Conservation (phyloP, 2,797 vertebrate genomes). For the Gallinago stenura region DNA sequence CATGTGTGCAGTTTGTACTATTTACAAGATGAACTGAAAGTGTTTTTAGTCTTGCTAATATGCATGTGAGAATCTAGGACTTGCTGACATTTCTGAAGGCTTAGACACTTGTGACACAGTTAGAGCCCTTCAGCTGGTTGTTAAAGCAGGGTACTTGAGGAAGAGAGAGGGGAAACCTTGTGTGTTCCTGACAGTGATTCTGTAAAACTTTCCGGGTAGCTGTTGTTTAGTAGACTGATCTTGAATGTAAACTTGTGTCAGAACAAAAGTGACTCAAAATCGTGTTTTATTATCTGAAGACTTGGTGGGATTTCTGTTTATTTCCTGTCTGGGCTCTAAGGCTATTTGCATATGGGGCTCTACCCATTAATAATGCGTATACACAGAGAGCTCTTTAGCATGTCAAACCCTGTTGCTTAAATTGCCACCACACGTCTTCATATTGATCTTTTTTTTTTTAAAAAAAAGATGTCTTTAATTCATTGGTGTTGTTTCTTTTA, state of each 20-base stretch:
- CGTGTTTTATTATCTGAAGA: not conserved
- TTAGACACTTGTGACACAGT: not conserved
- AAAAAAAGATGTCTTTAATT: not conserved
- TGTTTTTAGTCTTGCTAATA: not conserved
- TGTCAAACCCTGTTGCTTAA: conserved; percentile 21
- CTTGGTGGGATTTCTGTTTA: not conserved
- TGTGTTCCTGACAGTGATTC: not conserved
- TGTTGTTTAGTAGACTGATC: not conserved
- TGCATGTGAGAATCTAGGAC: not conserved
- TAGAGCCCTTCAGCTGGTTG: not conserved
- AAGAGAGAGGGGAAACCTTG: not conserved
- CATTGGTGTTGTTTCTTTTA: conserved; percentile 12
- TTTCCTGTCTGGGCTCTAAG: not conserved
- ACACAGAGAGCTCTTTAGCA: conserved; percentile 4
- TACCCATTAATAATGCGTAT: conserved; percentile 1
- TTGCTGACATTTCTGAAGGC: not conserved
- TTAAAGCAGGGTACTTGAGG: not conserved
- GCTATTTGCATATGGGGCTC: not conserved
- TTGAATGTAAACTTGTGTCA: not conserved
- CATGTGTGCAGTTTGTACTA: not conserved
- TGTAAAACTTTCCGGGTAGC: not conserved
- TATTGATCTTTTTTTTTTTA: not conserved
- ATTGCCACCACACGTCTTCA: not conserved
- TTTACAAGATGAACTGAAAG: not conserved
- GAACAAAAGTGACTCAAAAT: not conserved